phyloP scores from a whole-genome alignment of 1,140 invertebrate species.

The Agrypnia vestita region DNA sequence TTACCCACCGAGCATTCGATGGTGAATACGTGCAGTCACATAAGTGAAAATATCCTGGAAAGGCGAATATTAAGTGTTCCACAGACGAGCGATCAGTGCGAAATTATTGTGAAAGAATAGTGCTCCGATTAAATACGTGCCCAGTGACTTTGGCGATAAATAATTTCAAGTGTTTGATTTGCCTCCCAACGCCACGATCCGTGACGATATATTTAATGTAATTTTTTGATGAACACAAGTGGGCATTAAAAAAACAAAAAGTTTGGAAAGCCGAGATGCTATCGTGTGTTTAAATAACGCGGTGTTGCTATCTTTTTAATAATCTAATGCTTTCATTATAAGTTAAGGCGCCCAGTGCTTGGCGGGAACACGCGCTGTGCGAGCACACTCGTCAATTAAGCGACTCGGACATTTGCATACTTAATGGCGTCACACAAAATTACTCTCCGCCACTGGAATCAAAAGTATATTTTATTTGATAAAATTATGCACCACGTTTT shows the following conservation, averaged over 20 bases:
- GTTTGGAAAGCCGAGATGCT: slow-evolving; percentile 3
- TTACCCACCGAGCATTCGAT: too few species aligned
- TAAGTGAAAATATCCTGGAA: too few species aligned
- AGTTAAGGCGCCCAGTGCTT: slow-evolving; percentile 14
- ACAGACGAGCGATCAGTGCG: too few species aligned
- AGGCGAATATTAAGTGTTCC: too few species aligned
- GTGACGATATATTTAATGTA: too few species aligned
- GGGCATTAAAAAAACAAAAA: not conserved
- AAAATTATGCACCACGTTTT: slow-evolving; percentile 1
- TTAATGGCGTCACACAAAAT: slow-evolving; percentile 32
- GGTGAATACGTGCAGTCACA: too few species aligned
- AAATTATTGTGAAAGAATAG: too few species aligned
- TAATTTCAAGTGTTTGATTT: too few species aligned
- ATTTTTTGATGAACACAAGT: too few species aligned
- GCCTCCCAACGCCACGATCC: too few species aligned
- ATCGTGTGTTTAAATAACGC: slow-evolving; percentile 36
- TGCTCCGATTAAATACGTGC: too few species aligned
- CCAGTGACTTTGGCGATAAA: too few species aligned
- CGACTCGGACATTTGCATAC: slow-evolving; percentile 14
- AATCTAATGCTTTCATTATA: slow-evolving; percentile 41
- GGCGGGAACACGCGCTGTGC: slow-evolving; percentile 7
- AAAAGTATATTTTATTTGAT: slow-evolving; percentile 28
- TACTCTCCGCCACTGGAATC: slow-evolving; percentile 19
- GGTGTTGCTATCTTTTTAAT: slow-evolving; percentile 1
- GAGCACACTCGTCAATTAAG: slow-evolving; percentile 18